phyloP scores from a whole-genome alignment of 2,113 vertebrate species.

The Polypterus senegalus region DNA sequence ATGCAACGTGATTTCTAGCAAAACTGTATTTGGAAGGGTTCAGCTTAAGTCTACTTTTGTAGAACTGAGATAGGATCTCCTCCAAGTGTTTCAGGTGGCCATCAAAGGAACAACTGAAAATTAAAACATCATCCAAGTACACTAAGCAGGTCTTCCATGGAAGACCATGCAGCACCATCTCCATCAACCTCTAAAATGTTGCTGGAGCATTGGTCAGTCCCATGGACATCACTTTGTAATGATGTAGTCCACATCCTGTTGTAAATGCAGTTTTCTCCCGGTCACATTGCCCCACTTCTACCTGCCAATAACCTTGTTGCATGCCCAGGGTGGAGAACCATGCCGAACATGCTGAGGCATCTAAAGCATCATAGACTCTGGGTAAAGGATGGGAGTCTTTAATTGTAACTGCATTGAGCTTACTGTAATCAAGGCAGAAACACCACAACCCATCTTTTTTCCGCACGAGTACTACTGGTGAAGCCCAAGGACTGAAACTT shows the following conservation, averaged over 20 bases:
- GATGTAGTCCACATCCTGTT: neutral
- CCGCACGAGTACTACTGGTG: neutral
- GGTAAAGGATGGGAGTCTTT: neutral
- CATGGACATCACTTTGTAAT: conserved; percentile 1
- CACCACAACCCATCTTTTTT: neutral
- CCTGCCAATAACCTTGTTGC: neutral
- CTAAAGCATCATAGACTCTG: neutral
- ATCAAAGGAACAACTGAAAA: neutral
- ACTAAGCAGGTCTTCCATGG: conserved; percentile 1
- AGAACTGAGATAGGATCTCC: neutral
- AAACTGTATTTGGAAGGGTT: conserved; percentile 2
- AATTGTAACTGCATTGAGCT: neutral
- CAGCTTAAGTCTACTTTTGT: neutral
- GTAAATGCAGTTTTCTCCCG: neutral
- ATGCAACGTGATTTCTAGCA: neutral
- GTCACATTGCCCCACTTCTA: neutral
- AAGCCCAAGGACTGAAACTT: neutral
- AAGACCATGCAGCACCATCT: neutral
- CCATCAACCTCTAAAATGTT: conserved; percentile 7
- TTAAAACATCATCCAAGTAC: neutral
- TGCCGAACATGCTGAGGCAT: neutral
- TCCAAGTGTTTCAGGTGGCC: neutral
- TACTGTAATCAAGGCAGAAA: neutral
- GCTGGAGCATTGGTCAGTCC: conserved; percentile 1
- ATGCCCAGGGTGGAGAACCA: neutral